Conservation (phyloP, 2,888 invertebrate species). For the Leptura quadrifasciata region DNA sequence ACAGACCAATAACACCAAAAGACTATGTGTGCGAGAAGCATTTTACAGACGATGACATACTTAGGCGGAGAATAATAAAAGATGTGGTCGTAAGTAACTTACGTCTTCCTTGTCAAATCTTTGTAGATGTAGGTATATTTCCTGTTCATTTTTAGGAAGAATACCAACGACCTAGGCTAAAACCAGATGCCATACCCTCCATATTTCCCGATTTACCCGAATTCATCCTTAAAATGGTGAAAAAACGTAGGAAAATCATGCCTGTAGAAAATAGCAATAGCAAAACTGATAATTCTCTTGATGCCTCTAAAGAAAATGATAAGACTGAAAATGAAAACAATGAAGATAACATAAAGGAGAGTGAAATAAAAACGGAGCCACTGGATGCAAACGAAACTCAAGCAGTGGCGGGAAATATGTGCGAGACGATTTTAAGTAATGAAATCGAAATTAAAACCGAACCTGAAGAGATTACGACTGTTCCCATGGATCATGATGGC, state of each 20-base stretch:
- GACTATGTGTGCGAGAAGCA: conserved; percentile 58
- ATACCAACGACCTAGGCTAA: conserved; percentile 55
- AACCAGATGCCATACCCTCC: conserved; percentile 58
- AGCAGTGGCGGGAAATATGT: not conserved
- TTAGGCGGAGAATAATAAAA: conserved; percentile 50
- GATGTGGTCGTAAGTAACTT: conserved; percentile 49
- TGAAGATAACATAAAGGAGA: conserved; percentile 26
- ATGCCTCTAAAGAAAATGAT: conserved; percentile 5
- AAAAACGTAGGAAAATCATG: conserved; percentile 54
- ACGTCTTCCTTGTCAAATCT: not conserved
- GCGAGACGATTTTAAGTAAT: conserved; percentile 35
- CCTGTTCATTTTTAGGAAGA: conserved; percentile 51
- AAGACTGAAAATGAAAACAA: conserved; percentile 29
- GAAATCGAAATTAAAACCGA: conserved; percentile 54
- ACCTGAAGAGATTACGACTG: conserved; percentile 33
- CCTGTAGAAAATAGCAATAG: not conserved
- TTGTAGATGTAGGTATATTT: not conserved
- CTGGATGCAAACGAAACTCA: not conserved
- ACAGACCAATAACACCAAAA: conserved; percentile 55
- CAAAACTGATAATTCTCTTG: not conserved
- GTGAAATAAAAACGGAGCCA: conserved; percentile 35
- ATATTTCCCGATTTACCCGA: conserved; percentile 58
- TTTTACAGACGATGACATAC: conserved; percentile 56
- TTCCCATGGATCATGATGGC: not conserved
- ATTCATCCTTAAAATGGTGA: conserved; percentile 54